Base-by-base conservation (phyloP, 2,888 invertebrate species). In the Limnephilus lunatus region DNA sequence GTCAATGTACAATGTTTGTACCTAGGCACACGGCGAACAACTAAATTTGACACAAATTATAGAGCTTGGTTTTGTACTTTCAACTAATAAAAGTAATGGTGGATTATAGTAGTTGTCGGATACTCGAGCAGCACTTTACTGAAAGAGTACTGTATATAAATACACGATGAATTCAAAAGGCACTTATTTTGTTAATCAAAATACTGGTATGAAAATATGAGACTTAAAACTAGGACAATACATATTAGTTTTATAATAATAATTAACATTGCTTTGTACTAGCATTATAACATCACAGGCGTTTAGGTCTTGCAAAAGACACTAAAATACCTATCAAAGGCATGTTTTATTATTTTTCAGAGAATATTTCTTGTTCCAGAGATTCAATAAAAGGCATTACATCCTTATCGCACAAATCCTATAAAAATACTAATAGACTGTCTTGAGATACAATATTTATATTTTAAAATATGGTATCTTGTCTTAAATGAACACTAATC, bases 351-450 rank as follows among this genome's bases (percentile, higher is more conserved):
- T 83, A 83, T 32, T 32, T 31, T 31, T 83, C 35, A 83, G 83
- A 32, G 31, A 19, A 15, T 31, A 31, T 83, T 83, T 31, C 32
- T 32, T 83, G 35, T 83, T 32, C 15, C 31, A 19, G 31, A 83
- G 31, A 83, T 83, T 83, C 35, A 83, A 32, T 35, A 31, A 83
- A 44, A 83, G 31, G 83, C 83, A 83, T 35, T 83, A 15, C 31
- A 32, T 44, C 44, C 44, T 44, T 44, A 12, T 68, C 25, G 25
- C 68, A 68, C 68, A 68, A 25, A 68, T 68, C 9, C 25, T 25
- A 68, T 25, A 68, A 68, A 68, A 9, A n/a, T 25, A 68, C n/a
- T 68, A n/a, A 25, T 25, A 0, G 1, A 12, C 44, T 44, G 39
- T 11, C 53, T 53, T 35, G 19, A 19, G 25, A 25, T 7, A 25